Evolutionary conservation across 2,113 vertebrate genomes (phyloP), one percentile per base, ranked within the genome.

Genomic region (Ariopsis seemanni): DNA sequence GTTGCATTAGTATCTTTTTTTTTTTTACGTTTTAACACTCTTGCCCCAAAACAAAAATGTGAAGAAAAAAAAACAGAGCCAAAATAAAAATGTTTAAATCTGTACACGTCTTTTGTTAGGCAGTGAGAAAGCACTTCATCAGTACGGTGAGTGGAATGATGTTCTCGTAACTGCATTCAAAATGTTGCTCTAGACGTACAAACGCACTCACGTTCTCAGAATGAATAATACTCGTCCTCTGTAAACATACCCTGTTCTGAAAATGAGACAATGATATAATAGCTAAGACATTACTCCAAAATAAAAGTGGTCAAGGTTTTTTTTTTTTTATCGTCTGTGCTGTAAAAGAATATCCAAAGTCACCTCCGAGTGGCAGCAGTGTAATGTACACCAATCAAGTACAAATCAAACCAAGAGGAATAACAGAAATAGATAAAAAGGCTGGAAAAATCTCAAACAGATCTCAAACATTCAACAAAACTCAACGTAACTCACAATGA

Each of bases 61-160:
- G 55, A 58, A 74, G 34, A 96, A 91, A 91, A 94, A 96, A 94
- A 93, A 95, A 94, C 93, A 95, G 96, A 95, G 95, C 94, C 96
- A 97, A 88, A 88, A 85, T 42, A 42, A 42, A 42, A 96, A 93
- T 95, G 95, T 96, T 96, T 94, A 96, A 96, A 96, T 97, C 96
- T 97, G 96, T 96, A 97, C 96, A 97, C 96, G 95, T 96, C 96
- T 96, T 96, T 96, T 88, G 96, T 96, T 97, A 97, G 98, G 98
- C 97, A 99, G 97, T 99, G 98, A 98, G 97, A 99, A 97, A 97
- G 97, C 97, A 97, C 96, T 97, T 97, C 0, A 92, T 97, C 95
- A 95, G 96, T 94, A 93, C 95, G 96, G 94, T 96, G 94, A 95
- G 95, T 95, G 96, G 95, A 97, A 96, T 94, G 94, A 94, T 94